Percentiles rank a stretch among this genome's conserved stretches.
phyloP scores from a whole-genome alignment of 23 tunicate genomes.

The Diplosoma virens region DNA sequence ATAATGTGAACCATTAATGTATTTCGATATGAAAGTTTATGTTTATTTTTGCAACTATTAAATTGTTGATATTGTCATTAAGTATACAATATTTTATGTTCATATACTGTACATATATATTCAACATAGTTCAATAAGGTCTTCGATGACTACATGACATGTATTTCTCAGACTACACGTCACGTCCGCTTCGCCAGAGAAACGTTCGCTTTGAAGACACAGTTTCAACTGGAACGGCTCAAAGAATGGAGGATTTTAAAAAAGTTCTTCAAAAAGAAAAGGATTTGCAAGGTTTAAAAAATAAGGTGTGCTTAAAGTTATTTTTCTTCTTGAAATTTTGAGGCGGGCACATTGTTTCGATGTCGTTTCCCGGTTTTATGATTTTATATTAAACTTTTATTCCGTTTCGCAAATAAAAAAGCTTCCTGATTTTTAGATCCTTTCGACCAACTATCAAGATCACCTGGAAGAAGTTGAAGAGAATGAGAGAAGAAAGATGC shows the following conservation, averaged over 20 bases:
- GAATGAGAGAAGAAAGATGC: conserved; percentile 49
- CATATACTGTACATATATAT: too few relatives aligned
- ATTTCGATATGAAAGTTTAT: too few relatives aligned
- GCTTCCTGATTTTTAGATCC: conserved; percentile 57
- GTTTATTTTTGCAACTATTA: too few relatives aligned
- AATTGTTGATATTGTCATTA: too few relatives aligned
- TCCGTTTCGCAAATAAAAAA: too few relatives aligned
- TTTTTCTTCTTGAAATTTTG: background rate
- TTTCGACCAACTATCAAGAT: conserved; percentile 57
- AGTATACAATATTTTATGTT: too few relatives aligned
- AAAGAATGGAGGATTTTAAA: conserved; percentile 52
- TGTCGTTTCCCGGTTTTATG: too few relatives aligned
- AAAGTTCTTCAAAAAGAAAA: conserved; percentile 53
- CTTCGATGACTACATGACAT: too few relatives aligned
- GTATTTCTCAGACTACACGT: too few relatives aligned
- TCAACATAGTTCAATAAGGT: background rate
- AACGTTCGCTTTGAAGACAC: conserved; percentile 90
- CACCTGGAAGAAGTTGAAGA: conserved; percentile 82
- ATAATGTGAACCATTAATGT: too few relatives aligned
- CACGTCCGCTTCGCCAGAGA: conserved; percentile 9
- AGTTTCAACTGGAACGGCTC: conserved; percentile 57
- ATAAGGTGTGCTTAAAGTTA: conserved; percentile 36
- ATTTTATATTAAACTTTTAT: too few relatives aligned
- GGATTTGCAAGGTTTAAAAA: conserved; percentile 66
- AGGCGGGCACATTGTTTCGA: background rate